Evolutionary conservation across 1,140 invertebrate species (phyloP), one percentile per base, ranked within the genome.

Genomic region (Drosophila sturtevanti): DNA sequence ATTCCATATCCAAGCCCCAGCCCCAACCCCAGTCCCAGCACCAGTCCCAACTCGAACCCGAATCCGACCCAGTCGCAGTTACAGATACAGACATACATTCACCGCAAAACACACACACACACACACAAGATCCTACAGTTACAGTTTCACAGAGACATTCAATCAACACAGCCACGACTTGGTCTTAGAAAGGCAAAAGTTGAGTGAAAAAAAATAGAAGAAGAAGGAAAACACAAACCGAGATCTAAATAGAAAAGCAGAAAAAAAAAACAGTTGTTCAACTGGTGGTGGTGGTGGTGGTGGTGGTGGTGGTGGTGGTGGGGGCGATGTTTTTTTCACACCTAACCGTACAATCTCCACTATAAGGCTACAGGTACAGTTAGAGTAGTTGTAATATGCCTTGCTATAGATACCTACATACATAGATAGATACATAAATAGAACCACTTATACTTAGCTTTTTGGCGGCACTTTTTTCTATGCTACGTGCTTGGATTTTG

Each of bases 281-380:
- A 38, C 52, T 27, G 27, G 3, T 34, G n/a, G 58, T 22, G 75
- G 56, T 63, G 64, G 59, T 24, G 52, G 37, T 63, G 41, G 60
- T 27, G 63, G 58, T 22, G 75, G 56, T 63, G 64, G 59, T 24
- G 52, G 37, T 63, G 41, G 60, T 22, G 58, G 38, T 44, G 24
- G 64, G 60, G 77, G 60, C 69, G 70, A n/a, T n/a, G 48, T 66
- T 48, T 78, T 63, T 77, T 79, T 82, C 76, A 82, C 80, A 84
- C 80, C 70, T 78, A 55, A 44, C 4, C 34, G 21, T 11, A 48
- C 16, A 35, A 11, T 52, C n/a, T n/a, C n/a, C n/a, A 63, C n/a
- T 27, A n/a, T 56, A 59, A 18, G 51, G 18, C n/a, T 27, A 27
- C 54, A 31, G 61, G 4, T 48, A 21, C 37, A 27, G 59, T 38